These are phyloP conservation scores for Phortica okadai DNA, from an alignment of 2,888 invertebrate species.

Conservation along the genomic window DNA sequence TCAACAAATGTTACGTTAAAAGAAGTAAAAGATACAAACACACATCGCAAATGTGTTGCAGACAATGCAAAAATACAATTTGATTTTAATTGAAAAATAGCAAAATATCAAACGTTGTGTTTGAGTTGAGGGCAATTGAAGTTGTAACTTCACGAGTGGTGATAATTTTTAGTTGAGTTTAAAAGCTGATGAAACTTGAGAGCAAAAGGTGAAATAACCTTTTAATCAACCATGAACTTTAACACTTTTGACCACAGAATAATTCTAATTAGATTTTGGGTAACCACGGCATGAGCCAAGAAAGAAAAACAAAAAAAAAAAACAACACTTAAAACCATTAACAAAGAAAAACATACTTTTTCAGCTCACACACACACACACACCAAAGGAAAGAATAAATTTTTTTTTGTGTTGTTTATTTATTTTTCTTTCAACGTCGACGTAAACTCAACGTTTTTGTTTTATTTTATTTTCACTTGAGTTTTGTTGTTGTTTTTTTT, in stretches of 20 bases:
- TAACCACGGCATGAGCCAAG: conserved; percentile 51
- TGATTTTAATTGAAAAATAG: conserved; percentile 72
- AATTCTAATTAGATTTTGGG: conserved; percentile 64
- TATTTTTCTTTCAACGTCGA: conserved; percentile 51
- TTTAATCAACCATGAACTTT: neutral
- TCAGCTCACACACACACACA: conserved; percentile 51
- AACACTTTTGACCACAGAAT: conserved; percentile 42
- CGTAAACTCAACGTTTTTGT: conserved; percentile 60
- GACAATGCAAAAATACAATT: conserved; percentile 65
- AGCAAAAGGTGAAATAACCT: neutral
- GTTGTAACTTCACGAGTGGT: neutral
- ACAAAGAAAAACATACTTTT: conserved; percentile 63
- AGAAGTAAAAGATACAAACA: conserved; percentile 45
- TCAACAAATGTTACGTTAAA: conserved; percentile 61
- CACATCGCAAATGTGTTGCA: conserved; percentile 32
- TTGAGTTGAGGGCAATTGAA: neutral
- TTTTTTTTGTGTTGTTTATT: conserved; percentile 54
- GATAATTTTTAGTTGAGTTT: neutral
- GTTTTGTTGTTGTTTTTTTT: conserved; percentile 38
- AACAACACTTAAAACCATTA: conserved; percentile 62
- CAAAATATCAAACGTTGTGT: conserved; percentile 35
- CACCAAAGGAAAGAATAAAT: conserved; percentile 37
- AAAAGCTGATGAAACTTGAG: neutral
- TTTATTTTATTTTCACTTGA: conserved; percentile 60
- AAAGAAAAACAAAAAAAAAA: conserved; percentile 51